A percentile compares a stretch with the other conserved stretches of the same genome.
Conservation (phyloP, 2,113 vertebrate species). For the Manacus vitellinus region DNA sequence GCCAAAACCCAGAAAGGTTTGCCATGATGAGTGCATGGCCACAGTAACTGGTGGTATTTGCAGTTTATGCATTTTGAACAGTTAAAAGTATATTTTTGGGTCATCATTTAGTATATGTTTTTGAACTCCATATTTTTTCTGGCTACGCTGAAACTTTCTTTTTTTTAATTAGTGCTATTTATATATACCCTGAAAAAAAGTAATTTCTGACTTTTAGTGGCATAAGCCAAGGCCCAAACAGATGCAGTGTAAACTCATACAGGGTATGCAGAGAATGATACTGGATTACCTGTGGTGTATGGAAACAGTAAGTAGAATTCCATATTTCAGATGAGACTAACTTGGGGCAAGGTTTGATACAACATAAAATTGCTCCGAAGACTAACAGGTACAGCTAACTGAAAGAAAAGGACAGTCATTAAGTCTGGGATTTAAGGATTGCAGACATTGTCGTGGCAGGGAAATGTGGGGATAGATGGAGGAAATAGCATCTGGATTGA, state of each 20-base stretch:
- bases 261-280: neutral
- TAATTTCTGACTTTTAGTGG: neutral
- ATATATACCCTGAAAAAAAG: neutral
- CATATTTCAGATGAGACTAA: neutral
- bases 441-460: neutral
- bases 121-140: neutral
- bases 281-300: neutral
- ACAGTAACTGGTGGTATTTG: neutral
- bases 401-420: neutral
- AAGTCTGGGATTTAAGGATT: neutral
- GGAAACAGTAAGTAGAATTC: neutral
- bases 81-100: neutral
- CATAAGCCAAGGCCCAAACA: neutral
- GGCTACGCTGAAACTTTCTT: neutral
- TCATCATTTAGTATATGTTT: neutral
- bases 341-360: neutral
- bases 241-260: neutral
- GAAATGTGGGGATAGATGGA: neutral
- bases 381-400: neutral
- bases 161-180: neutral
- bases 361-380: neutral
- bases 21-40: neutral
- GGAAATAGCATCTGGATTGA: neutral
- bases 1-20: neutral
- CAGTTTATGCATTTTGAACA: neutral